Conservation (phyloP, 1,140 invertebrate species). For the Diprion similis region DNA sequence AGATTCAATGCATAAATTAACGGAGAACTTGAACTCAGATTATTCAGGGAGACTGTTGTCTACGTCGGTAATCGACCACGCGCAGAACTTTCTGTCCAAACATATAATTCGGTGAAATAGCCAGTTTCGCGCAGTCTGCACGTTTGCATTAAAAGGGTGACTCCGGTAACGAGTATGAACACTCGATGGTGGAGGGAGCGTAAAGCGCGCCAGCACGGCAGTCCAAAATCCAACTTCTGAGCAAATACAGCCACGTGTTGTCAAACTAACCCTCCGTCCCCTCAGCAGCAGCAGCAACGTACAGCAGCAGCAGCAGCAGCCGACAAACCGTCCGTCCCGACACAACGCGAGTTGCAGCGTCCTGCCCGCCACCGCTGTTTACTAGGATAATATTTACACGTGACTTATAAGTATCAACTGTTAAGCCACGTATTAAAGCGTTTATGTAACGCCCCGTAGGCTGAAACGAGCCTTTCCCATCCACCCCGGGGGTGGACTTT, state of each 20-base stretch:
- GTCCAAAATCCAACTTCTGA: conserved; percentile 12
- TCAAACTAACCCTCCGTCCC: conserved; percentile 42
- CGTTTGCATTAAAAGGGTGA: background rate
- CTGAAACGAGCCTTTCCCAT: background rate
- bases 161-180: background rate
- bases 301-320: no score
- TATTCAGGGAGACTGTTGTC: no score
- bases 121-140: no score
- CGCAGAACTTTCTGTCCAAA: no score
- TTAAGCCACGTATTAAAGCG: conserved; percentile 53
- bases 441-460: conserved; percentile 40
- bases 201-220: background rate
- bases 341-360: background rate
- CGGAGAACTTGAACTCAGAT: no score
- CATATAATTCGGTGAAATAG: no score
- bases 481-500: background rate
- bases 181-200: background rate
- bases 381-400: conserved; percentile 55
- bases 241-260: conserved; percentile 47
- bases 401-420: conserved; percentile 56
- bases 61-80: no score
- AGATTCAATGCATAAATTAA: no score
- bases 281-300: no score
- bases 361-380: conserved; percentile 39
- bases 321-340: no score